A percentile compares a stretch with the other conserved stretches of the same genome.
These are phyloP conservation scores for Drosophila histrio DNA, from an alignment of 2,888 invertebrate genomes.

Conservation along the genomic window DNA sequence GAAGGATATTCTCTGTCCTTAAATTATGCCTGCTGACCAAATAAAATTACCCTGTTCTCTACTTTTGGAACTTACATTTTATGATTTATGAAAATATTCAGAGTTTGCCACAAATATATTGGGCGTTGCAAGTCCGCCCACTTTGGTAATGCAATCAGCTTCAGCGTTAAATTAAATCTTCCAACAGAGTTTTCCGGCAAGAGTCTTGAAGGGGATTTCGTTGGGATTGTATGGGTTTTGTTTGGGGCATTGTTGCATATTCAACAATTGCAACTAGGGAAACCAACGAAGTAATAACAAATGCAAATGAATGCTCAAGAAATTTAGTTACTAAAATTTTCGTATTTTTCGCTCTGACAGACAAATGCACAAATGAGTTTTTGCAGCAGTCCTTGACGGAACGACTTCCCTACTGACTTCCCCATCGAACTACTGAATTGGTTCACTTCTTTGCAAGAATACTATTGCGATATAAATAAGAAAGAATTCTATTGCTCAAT, in stretches of 20 bases:
- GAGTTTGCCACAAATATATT: slow-evolving; percentile 23
- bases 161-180: slow-evolving; percentile 69
- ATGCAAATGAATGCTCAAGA: slow-evolving; percentile 77
- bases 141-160: slow-evolving; percentile 69
- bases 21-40: background rate
- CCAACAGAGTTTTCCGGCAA: slow-evolving; percentile 36
- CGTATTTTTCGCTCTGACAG: slow-evolving; percentile 49
- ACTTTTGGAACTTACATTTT: slow-evolving; percentile 28
- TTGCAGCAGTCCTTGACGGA: slow-evolving; percentile 5
- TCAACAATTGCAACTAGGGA: slow-evolving; percentile 70
- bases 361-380: slow-evolving; percentile 65
- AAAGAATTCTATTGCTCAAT: slow-evolving; percentile 27
- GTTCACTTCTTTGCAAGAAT: slow-evolving; percentile 50
- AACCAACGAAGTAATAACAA: slow-evolving; percentile 77
- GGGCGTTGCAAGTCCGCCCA: slow-evolving; percentile 45
- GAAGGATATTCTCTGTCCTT: background rate
- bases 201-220: background rate
- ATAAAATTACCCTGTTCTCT: background rate
- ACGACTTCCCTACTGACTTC: background rate
- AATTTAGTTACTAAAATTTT: slow-evolving; percentile 66
- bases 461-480: slow-evolving; percentile 27
- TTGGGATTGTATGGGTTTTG: slow-evolving; percentile 7
- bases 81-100: slow-evolving; percentile 65
- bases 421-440: slow-evolving; percentile 61
- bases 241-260: slow-evolving; percentile 67